Evolutionary conservation across 2,797 vertebrate genomes (phyloP), one percentile per base, ranked within the genome.

Genomic region (Morus bassanus): DNA sequence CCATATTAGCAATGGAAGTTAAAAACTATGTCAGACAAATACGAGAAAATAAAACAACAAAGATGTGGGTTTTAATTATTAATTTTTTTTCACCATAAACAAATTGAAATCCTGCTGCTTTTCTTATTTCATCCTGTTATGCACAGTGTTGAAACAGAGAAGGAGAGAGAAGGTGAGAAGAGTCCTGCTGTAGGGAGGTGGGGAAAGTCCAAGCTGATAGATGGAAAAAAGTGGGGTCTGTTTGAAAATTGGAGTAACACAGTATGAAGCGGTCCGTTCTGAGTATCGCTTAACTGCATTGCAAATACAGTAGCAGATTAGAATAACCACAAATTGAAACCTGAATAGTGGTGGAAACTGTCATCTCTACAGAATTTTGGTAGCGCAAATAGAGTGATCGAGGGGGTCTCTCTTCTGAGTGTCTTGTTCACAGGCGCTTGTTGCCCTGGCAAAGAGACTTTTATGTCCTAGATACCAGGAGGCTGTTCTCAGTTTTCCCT

Each of bases 331-430:
- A 92, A 43, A 73, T 25, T 79, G 93, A 95, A 96, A 89, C 69
- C 61, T 81, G 59, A 86, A 77, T 22, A 81, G 53, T 53, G 57
- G 33, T 72, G 70, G 73, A 94, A 96, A 85, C 43, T 80, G 13
- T 73, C 30, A n/a, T 63, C 33, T 96, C 75, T 74, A 80, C 79
- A 94, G 88, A 91, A 83, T 74, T 91, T 54, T 83, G 46, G 64
- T 85, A 74, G 73, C 24, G 50, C 1, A 10, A 60, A 27, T 28
- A 59, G 53, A 53, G 53, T 45, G n/a, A 87, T 72, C 0, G 0
- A 65, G 65, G 18, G 24, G 10, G n/a, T 88, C n/a, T 75, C 51
- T 90, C 53, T 86, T 77, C 64, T 56, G 45, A 85, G 31, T 45
- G 50, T 75, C 88, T 81, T 46, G 28, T 63, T 90, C 64, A 67